Conservation (phyloP, 37 sponge, comb jelly and placozoan genomes). For the Agelas oroides region DNA sequence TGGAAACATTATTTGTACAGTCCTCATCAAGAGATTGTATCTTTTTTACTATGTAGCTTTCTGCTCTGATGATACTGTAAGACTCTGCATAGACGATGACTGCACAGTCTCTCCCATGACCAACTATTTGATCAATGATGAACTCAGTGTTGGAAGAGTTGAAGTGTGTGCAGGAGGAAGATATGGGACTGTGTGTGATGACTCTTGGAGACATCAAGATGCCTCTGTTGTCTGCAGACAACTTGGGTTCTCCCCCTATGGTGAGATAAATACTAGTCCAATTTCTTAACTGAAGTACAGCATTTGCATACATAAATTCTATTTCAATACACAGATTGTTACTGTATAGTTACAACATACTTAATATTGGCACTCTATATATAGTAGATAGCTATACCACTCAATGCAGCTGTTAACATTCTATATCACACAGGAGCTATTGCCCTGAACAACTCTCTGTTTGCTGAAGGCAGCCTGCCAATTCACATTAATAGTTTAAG, state of each 20-base stretch:
- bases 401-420: too few relatives aligned
- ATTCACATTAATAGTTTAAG: not conserved
- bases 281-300: too few relatives aligned
- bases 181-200: conserved; percentile 40
- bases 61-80: conserved; percentile 24
- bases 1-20: too few relatives aligned
- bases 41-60: not conserved
- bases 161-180: conserved; percentile 54
- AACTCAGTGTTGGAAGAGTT: conserved; percentile 54
- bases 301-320: too few relatives aligned
- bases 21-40: too few relatives aligned
- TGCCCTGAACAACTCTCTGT: too few relatives aligned
- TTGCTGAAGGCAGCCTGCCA: too few relatives aligned
- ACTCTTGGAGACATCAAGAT: not conserved
- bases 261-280: not conserved
- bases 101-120: not conserved
- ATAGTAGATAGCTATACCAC: too few relatives aligned
- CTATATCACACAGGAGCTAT: too few relatives aligned
- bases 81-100: conserved; percentile 13
- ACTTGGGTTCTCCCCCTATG: conserved; percentile 47
- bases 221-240: conserved; percentile 51
- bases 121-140: conserved; percentile 30
- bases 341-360: too few relatives aligned
- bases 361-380: too few relatives aligned
- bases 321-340: too few relatives aligned